Conservation (phyloP, 2,113 vertebrate genomes). For the Tragelaphus imberbis region DNA sequence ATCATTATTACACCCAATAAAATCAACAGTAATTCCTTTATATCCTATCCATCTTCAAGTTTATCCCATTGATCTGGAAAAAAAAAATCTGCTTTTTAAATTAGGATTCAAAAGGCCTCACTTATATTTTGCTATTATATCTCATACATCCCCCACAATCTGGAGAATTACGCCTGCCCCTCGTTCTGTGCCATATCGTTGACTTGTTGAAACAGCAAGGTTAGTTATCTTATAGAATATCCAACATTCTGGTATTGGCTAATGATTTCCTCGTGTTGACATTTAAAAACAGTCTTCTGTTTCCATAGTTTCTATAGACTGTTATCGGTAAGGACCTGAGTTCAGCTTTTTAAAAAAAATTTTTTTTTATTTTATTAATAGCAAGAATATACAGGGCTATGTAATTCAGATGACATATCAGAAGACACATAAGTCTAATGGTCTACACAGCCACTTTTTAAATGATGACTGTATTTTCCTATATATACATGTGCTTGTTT, state of each 20-base stretch:
- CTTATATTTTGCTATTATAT: neutral
- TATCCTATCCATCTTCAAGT: neutral
- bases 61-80: neutral
- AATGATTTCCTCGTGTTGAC: neutral
- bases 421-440: neutral
- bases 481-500: neutral
- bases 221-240: neutral
- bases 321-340: neutral
- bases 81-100: neutral
- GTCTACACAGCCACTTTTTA: neutral
- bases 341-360: neutral
- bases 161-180: neutral
- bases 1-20: neutral
- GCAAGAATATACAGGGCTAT: neutral
- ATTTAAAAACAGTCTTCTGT: neutral
- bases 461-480: neutral
- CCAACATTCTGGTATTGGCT: neutral
- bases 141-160: neutral
- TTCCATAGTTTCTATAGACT: neutral
- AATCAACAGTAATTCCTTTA: neutral
- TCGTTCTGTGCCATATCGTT: neutral
- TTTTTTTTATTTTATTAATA: neutral
- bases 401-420: neutral
- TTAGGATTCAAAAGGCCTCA: neutral
- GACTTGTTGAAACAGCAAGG: neutral